Evolutionary conservation across 2,888 invertebrate genomes (phyloP).

Genomic region (Nephrotoma guestfalica): DNA sequence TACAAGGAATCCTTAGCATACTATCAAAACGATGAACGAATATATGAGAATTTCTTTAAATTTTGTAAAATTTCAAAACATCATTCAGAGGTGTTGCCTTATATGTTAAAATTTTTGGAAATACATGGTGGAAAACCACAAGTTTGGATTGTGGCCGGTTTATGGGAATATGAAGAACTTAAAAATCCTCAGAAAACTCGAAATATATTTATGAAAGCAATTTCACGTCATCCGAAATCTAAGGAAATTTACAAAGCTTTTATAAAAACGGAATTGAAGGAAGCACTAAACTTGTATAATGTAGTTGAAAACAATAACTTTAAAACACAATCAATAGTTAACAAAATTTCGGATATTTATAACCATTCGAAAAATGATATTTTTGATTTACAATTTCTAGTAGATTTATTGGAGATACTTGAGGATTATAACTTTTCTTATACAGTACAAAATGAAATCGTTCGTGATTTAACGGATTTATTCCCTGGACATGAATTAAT

Average conservation of each 20-base stretch:
- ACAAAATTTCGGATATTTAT: constrained; percentile 45
- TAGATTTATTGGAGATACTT: constrained; percentile 42
- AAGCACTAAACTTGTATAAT: background rate
- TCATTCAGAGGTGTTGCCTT: background rate
- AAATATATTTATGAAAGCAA: background rate
- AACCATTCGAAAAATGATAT: constrained; percentile 43
- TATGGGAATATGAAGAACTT: background rate
- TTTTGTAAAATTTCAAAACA: background rate
- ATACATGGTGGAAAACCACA: background rate
- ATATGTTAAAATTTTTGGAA: background rate
- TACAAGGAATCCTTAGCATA: background rate
- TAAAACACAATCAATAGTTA: constrained; percentile 24
- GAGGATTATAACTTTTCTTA: constrained; percentile 43
- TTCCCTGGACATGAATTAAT: constrained; percentile 38
- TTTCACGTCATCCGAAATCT: background rate
- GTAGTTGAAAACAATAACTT: background rate
- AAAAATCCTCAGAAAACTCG: background rate
- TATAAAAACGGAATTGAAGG: background rate
- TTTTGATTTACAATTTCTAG: constrained; percentile 39
- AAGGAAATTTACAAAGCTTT: background rate
- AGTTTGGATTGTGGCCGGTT: background rate
- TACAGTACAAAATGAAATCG: constrained; percentile 38
- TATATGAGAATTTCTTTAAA: background rate
- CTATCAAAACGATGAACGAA: background rate
- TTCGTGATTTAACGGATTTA: constrained; percentile 35